Evolutionary conservation across 2,888 invertebrate genomes (phyloP), one percentile per base, ranked within the genome.

Genomic region (Pterobdella sp.): DNA sequence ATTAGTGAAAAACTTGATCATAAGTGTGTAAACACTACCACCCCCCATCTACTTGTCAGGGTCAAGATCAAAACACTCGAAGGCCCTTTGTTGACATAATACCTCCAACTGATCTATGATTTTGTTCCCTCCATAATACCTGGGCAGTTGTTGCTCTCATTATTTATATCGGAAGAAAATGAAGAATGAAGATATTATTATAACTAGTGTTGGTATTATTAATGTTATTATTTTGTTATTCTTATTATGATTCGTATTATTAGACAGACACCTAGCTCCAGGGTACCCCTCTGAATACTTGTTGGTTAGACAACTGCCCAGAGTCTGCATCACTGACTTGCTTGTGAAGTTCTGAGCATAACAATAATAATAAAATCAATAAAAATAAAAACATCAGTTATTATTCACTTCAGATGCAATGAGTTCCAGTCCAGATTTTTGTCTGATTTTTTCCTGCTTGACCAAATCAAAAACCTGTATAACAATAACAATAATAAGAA

Each of bases 101-200:
- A 89, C 80, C 86, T 97, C 97, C 77, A 97, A 88, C 86, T 95
- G 87, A 85, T 97, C 97, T 78, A 98, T 94, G 80, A 87, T 90
- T 84, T 97, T 91, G 86, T 95, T 96, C 64, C 97, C 97, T 77
- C 96, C 97, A 84, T 98, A 97, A 84, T 97, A 97, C 81, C 95
- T 94, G 79, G 18, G 77, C 76, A 26, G 42, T 42, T 32, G 42
- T n/a, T n/a, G n/a, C 31, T 26, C 18, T 60, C 29, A 36, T 18
- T 18, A 64, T 64, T 67, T n/a, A 35, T 35, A 34, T 34, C 2
- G 36, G 22, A 29, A n/a, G 7, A 18, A 49, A 22, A 49, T 49
- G 14, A 18, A 49, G 14, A 22, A 18, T 49, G 22, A 49, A 49
- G 22, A 22, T 49, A 22, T 63, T 26, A 10, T 63, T 63, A 7